Evolutionary conservation across 35 echinoderm and acorn worm genomes (phyloP).

Genomic region (Ptychodera flava): DNA sequence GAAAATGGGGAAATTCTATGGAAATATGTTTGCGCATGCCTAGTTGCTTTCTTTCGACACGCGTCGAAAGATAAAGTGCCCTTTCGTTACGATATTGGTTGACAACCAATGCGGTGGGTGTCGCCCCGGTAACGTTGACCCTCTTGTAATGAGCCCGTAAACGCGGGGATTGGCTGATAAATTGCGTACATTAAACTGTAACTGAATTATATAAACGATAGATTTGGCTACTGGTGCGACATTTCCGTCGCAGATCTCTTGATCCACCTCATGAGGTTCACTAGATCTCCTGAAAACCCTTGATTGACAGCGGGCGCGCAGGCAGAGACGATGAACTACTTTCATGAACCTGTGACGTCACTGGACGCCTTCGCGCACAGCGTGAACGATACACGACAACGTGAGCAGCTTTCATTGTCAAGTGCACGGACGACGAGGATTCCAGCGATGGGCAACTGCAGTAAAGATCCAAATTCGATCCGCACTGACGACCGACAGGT

Average conservation of each 20-base stretch:
- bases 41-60: too few relatives aligned
- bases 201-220: background rate
- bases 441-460: background rate
- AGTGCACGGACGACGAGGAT: background rate
- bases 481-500: background rate
- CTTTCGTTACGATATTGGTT: background rate
- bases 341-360: background rate
- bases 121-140: background rate
- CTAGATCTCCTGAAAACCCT: background rate
- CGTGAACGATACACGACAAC: background rate
- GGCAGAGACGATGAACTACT: background rate
- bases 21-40: too few relatives aligned
- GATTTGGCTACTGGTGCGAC: background rate
- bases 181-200: background rate
- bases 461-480: background rate
- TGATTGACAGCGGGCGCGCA: background rate
- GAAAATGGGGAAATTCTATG: too few relatives aligned
- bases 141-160: background rate
- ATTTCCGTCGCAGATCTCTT: background rate
- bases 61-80: too few relatives aligned
- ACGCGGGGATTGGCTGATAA: background rate
- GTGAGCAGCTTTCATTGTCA: background rate
- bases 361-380: background rate
- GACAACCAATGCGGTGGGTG: background rate
- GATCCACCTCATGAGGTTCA: background rate